Evolutionary conservation across 2,888 invertebrate genomes (phyloP).

Genomic region (Polylopha cassiicola): DNA sequence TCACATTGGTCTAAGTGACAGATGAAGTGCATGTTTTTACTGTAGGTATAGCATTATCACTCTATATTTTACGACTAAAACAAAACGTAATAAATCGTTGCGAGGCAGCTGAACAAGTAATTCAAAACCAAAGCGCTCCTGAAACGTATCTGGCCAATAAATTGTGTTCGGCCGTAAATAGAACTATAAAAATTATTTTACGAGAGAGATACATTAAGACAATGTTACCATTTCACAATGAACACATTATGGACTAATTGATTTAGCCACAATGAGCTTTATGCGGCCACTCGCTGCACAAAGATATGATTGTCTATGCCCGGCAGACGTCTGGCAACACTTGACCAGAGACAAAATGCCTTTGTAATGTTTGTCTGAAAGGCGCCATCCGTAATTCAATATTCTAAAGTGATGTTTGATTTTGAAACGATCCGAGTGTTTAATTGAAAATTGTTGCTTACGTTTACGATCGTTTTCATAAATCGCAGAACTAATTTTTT

Average conservation of each 20-base stretch:
- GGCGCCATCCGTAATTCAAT: slow-evolving; percentile 73
- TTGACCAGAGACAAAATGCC: slow-evolving; percentile 75
- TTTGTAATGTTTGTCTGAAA: slow-evolving; percentile 65
- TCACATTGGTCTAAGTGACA: slow-evolving; percentile 32
- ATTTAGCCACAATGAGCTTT: slow-evolving; percentile 72
- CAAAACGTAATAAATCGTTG: slow-evolving; percentile 48
- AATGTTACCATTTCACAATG: slow-evolving; percentile 73
- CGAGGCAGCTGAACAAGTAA: slow-evolving; percentile 44
- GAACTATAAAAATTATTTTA: slow-evolving; percentile 73
- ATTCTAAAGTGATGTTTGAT: slow-evolving; percentile 43
- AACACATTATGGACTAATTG: slow-evolving; percentile 73
- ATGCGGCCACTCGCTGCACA: slow-evolving; percentile 57
- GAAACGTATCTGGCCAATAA: slow-evolving; percentile 70
- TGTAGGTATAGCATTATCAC: slow-evolving; percentile 29
- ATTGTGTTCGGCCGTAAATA: slow-evolving; percentile 66
- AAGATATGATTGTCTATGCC: slow-evolving; percentile 70
- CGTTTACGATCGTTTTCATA: slow-evolving; percentile 3
- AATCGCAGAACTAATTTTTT: neutral
- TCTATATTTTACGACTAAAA: slow-evolving; percentile 41
- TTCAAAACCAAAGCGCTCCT: slow-evolving; percentile 59
- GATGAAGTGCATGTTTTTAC: slow-evolving; percentile 29
- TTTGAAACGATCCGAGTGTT: slow-evolving; percentile 32
- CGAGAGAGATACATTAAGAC: slow-evolving; percentile 72
- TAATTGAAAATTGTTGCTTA: slow-evolving; percentile 23
- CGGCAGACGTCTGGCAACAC: slow-evolving; percentile 73